A percentile compares a stretch with the other conserved stretches of the same genome.
These are phyloP conservation scores for Noctuana brunneofusca DNA, from an alignment of 2,888 invertebrate species.

Conservation along the genomic window DNA sequence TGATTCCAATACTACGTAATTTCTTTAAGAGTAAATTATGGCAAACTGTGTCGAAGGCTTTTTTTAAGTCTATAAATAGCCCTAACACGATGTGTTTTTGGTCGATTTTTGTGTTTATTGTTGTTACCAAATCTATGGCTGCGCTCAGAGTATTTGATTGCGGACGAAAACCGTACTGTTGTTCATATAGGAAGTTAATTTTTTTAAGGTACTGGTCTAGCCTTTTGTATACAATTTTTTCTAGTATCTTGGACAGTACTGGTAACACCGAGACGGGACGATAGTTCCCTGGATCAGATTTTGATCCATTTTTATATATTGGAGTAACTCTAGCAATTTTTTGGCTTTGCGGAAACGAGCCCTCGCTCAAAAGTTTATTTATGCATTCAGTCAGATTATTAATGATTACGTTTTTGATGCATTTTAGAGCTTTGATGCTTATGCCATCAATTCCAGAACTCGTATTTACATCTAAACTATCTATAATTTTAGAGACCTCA, in stretches of 20 bases:
- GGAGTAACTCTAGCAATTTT: background rate
- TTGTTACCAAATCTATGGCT: background rate
- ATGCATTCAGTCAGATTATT: background rate
- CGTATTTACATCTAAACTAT: background rate
- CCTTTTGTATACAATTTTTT: conserved; percentile 1
- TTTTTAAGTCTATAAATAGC: background rate
- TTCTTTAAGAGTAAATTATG: background rate
- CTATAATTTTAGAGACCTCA: background rate
- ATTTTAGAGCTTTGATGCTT: background rate
- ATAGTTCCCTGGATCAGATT: background rate
- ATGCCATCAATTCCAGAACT: background rate
- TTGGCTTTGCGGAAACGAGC: background rate
- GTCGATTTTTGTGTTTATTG: background rate
- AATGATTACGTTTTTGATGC: background rate
- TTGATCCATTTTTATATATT: background rate
- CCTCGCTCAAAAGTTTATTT: background rate
- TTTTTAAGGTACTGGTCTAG: background rate
- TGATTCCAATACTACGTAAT: background rate
- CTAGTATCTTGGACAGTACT: background rate
- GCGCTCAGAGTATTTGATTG: background rate
- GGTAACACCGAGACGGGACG: background rate
- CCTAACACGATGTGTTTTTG: background rate
- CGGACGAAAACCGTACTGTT: background rate
- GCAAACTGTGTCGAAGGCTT: background rate
- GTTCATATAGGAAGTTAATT: background rate